Percentiles rank a stretch among this genome's conserved stretches.
Evolutionary conservation across 1,140 invertebrate species (phyloP).

Genomic region (Bombus impatiens): DNA sequence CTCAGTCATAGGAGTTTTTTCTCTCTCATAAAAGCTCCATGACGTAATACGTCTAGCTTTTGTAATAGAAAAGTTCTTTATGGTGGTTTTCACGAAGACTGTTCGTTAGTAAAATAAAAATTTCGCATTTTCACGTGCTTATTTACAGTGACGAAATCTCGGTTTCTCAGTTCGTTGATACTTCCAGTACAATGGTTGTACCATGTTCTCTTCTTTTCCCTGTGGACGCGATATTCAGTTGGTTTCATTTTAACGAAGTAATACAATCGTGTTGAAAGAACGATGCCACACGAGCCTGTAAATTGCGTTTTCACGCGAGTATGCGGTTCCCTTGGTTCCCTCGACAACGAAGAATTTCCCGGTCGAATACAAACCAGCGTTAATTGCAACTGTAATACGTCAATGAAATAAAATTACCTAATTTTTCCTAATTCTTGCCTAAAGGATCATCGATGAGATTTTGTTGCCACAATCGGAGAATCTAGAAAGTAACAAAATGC

Average conservation of each 20-base stretch:
- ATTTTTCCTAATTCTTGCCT: background rate
- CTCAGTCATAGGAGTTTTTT: background rate
- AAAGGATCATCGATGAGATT: background rate
- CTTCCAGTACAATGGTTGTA: background rate
- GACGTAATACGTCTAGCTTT: too few relatives aligned
- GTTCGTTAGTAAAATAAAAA: background rate
- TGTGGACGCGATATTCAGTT: background rate
- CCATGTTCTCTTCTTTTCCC: background rate
- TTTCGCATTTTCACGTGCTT: background rate
- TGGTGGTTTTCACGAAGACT: background rate
- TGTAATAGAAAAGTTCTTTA: too few relatives aligned
- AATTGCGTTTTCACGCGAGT: constrained; percentile 51
- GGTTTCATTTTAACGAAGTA: constrained; percentile 43
- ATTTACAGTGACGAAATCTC: constrained; percentile 12
- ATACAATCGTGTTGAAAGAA: constrained; percentile 36
- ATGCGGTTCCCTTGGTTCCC: constrained; percentile 28
- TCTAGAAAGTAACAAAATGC: too few relatives aligned
- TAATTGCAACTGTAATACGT: constrained; percentile 1
- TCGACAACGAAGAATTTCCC: constrained; percentile 27
- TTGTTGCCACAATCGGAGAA: background rate
- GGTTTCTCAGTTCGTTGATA: constrained; percentile 15
- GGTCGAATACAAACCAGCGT: background rate
- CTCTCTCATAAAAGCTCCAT: background rate
- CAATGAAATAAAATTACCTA: background rate
- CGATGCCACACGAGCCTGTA: constrained; percentile 24